Percentiles rank a stretch among this genome's conserved stretches.
Conservation (phyloP, 1,140 invertebrate species). For the Drepana arcuata region DNA sequence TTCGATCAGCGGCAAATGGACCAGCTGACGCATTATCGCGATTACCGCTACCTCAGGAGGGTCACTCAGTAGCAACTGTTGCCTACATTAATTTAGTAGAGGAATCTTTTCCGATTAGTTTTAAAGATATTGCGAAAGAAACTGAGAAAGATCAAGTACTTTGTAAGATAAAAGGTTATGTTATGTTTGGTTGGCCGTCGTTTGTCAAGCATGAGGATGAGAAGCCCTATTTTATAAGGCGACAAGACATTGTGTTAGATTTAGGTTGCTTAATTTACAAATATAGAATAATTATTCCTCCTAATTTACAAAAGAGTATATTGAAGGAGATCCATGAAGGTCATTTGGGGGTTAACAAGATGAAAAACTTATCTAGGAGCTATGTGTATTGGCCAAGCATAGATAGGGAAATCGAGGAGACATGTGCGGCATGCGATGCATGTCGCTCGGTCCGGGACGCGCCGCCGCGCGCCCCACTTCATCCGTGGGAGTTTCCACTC, state of each 20-base stretch:
- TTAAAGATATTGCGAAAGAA: conserved; percentile 18
- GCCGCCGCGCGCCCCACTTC: conserved; percentile 18
- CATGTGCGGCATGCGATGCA: conserved; percentile 17
- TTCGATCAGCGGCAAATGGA: too few species aligned
- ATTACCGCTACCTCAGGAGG: too few species aligned
- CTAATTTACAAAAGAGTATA: conserved; percentile 21
- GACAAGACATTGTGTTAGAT: conserved; percentile 16
- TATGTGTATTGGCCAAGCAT: conserved; percentile 64
- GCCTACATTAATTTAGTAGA: conserved; percentile 13
- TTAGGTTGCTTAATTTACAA: conserved; percentile 29
- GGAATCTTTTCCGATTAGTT: conserved; percentile 15
- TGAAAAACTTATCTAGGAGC: conserved; percentile 56
- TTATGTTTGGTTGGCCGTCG: conserved; percentile 24
- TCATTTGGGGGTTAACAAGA: conserved; percentile 58
- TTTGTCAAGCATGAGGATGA: conserved; percentile 8
- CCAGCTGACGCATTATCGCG: too few species aligned
- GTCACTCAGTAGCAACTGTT: too few species aligned
- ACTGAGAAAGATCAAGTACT: conserved; percentile 17
- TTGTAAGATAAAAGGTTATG: conserved; percentile 21
- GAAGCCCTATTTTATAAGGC: conserved; percentile 20
- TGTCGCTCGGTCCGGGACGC: conserved; percentile 21
- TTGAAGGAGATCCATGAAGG: conserved; percentile 51
- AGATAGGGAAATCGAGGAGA: conserved; percentile 46
- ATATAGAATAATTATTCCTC: conserved; percentile 47
- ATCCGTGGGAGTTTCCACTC: conserved; percentile 29